These are phyloP conservation scores for Sebastes cheni DNA, from an alignment of 2,797 vertebrate species.

Conservation along the genomic window DNA sequence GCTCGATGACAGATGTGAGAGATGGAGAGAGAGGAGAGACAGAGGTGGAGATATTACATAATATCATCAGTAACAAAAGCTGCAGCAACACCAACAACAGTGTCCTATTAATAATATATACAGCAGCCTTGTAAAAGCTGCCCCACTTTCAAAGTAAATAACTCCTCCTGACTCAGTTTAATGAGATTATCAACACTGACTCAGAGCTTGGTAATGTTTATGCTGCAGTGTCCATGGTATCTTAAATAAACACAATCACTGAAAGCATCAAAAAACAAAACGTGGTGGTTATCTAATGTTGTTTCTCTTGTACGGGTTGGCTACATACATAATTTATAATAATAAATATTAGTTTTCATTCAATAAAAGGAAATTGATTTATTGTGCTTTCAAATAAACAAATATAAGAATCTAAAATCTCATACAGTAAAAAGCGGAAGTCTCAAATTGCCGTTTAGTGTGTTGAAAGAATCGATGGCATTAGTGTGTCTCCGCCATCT, in stretches of 20 bases:
- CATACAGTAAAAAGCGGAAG: not conserved
- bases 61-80: conserved; percentile 25
- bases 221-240: not conserved
- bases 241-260: not conserved
- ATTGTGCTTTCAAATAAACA: not conserved
- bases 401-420: not conserved
- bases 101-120: conserved; percentile 28
- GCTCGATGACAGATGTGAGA: not conserved
- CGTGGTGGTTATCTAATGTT: not conserved
- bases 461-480: conserved; percentile 30
- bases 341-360: not conserved
- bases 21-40: not conserved
- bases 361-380: not conserved
- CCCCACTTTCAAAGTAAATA: conserved; percentile 21
- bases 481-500: conserved; percentile 25
- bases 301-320: no score
- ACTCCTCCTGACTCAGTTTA: not conserved
- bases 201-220: not conserved
- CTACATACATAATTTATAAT: not conserved
- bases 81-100: conserved; percentile 20
- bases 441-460: conserved; percentile 15
- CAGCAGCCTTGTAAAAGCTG: conserved; percentile 4
- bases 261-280: not conserved
- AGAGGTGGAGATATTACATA: conserved; percentile 31
- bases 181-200: not conserved